Evolutionary conservation across 2,113 vertebrate species (phyloP), one percentile per base, ranked within the genome.

Genomic region (Sterrhoptilus dennistouni): DNA sequence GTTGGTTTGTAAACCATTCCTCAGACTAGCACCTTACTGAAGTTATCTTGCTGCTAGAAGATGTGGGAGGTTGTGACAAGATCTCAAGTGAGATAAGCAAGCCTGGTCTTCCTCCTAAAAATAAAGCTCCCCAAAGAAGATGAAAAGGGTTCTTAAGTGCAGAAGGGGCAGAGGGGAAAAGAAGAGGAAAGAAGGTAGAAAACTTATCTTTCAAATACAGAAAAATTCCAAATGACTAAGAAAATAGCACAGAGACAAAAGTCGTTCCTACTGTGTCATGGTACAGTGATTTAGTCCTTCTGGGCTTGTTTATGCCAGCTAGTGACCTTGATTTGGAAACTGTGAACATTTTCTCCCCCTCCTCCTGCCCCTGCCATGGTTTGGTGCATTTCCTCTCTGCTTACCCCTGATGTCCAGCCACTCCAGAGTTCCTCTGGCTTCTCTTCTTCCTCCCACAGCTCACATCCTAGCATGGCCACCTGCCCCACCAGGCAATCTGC

Each of bases 401-500:
- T 38, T 33, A 38, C 2, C 14, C 33, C 8, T 16, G 8, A 17
- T 20, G 19, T 80, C 21, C 0, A 3, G 2, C 29, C 56, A 33
- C 59, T 74, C 33, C 18, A 18, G 31, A 23, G 9, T 81, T 47
- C 33, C 65, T 50, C 54, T 20, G 15, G 8, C n/a, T 59, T 59
- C 33, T 38, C 4, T 20, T 71, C 7, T 47, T 54, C 4, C 3
- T 21, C 19, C 6, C 0, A 3, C 38, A 27, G 16, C n/a, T 71
- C 6, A 0, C 23, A n/a, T 57, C 40, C 45, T 7, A 0, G 24
- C 1, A 0, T 22, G 23, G 38, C 52, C 52, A 50, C 54, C 42
- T 33, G 20, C 25, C 52, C 22, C 53, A 36, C 4, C 1, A 1
- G 7, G 14, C 25, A 19, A 0, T 45, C 52, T 1, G 0, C 16